Evolutionary conservation across 2,797 vertebrate genomes (phyloP).

Genomic region (Spea hammondii): DNA sequence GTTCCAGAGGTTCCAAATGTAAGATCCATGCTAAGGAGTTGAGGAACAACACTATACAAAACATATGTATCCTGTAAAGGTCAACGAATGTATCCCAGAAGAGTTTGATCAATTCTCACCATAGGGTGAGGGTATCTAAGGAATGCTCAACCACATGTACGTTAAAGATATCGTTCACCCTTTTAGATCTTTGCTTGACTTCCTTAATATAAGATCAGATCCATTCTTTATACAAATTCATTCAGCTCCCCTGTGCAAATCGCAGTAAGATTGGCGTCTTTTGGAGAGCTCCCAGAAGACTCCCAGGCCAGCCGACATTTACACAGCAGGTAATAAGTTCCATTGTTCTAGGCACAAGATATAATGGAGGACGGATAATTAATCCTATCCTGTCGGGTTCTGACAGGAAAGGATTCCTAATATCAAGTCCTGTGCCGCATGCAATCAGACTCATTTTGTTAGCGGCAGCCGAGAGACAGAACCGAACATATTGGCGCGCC

Average conservation of each 20-base stretch:
- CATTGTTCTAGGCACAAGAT: background rate
- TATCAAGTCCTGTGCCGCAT: background rate
- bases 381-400: conserved; percentile 5
- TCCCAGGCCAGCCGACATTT: background rate
- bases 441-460: no score
- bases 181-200: background rate
- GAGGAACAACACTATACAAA: no score
- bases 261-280: background rate
- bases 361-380: background rate
- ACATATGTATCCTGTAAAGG: no score
- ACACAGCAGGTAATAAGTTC: background rate
- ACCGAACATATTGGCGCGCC: no score
- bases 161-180: background rate
- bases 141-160: background rate
- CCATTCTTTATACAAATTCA: background rate
- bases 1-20: no score
- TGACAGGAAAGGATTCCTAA: background rate
- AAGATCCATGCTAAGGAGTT: no score
- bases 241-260: background rate
- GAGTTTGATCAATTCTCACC: no score
- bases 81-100: no score
- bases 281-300: background rate
- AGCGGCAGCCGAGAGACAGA: no score
- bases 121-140: background rate
- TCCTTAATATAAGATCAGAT: background rate